A percentile compares a stretch with the other conserved stretches of the same genome.
Conservation (phyloP, 2,113 vertebrate genomes). For the Tylochromis polylepis region DNA sequence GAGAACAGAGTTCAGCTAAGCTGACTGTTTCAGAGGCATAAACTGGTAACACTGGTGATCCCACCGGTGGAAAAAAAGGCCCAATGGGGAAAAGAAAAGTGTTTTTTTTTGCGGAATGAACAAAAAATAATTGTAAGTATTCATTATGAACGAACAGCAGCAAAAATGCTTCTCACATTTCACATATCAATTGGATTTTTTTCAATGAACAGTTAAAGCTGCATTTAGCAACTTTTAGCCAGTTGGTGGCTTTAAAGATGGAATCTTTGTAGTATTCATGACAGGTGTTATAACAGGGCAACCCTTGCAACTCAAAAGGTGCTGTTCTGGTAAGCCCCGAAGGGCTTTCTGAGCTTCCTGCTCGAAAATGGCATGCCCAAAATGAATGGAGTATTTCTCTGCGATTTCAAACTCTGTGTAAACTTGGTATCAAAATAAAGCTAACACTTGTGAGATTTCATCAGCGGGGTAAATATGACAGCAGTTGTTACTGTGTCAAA, state of each 20-base stretch:
- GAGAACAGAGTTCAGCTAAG: not conserved
- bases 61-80: not conserved
- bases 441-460: too few species aligned
- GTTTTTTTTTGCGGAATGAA: not conserved
- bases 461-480: not conserved
- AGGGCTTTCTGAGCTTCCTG: not conserved
- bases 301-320: not conserved
- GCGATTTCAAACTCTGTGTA: not conserved
- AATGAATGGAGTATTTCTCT: not conserved
- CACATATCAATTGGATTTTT: too few species aligned
- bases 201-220: not conserved
- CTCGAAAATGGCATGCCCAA: too few species aligned
- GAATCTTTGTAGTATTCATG: not conserved
- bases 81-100: accelerated
- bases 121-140: not conserved
- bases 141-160: not conserved
- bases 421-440: not conserved
- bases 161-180: not conserved
- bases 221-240: too few species aligned
- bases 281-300: not conserved
- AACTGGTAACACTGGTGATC: not conserved
- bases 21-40: not conserved
- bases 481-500: too few species aligned
- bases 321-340: not conserved
- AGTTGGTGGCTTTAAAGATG: not conserved